Evolutionary conservation across 1,140 invertebrate genomes (phyloP).

Genomic region (Nylanderia fulva): DNA sequence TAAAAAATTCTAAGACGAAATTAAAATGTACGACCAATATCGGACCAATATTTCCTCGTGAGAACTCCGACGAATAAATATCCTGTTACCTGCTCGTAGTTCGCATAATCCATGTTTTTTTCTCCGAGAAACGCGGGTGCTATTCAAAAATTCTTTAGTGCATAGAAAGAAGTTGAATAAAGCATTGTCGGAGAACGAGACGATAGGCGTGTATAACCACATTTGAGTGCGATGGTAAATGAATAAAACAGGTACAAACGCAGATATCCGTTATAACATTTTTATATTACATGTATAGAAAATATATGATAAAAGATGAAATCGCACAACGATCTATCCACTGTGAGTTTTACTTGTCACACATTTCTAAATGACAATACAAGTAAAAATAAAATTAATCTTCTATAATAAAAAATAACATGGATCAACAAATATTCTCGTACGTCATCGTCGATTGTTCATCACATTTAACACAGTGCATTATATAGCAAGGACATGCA

Average conservation of each 20-base stretch:
- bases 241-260: not conserved
- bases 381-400: not conserved
- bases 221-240: not conserved
- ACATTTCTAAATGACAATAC: not conserved
- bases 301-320: not conserved
- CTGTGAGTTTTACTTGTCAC: not conserved
- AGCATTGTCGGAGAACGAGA: constrained; percentile 22
- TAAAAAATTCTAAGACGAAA: not conserved
- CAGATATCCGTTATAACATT: not conserved
- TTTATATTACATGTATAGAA: not conserved
- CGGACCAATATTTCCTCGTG: constrained; percentile 20
- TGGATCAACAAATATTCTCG: not conserved
- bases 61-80: not conserved
- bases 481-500: constrained; percentile 39
- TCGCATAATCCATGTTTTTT: constrained; percentile 15
- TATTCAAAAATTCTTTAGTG: constrained; percentile 41
- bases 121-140: not conserved
- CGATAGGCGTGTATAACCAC: constrained; percentile 23
- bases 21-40: not conserved
- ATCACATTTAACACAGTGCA: constrained; percentile 17
- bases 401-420: not conserved
- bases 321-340: not conserved
- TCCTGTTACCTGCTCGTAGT: not conserved
- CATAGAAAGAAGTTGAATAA: constrained; percentile 34
- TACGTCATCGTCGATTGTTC: not conserved